Percentiles rank a stretch among this genome's conserved stretches.
Evolutionary conservation across 2,888 invertebrate species (phyloP).

Genomic region (Netelia melanura): DNA sequence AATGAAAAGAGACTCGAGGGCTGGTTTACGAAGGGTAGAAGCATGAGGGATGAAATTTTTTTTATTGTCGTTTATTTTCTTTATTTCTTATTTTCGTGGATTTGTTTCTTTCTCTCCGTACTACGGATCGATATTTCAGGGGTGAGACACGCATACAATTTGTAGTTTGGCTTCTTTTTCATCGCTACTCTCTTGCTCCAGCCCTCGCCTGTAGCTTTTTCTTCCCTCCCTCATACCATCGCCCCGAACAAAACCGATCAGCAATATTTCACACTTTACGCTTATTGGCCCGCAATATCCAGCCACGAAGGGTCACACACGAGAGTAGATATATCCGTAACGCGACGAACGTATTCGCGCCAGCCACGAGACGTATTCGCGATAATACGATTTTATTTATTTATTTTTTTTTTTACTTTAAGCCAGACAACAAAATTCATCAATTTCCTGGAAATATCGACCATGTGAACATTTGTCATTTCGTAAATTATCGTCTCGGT

Average conservation of each 20-base stretch:
- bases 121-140: constrained; percentile 50
- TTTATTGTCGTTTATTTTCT: background rate
- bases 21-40: too few species aligned
- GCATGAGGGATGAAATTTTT: too few species aligned
- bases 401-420: background rate
- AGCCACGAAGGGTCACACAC: constrained; percentile 44
- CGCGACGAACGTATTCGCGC: too few species aligned
- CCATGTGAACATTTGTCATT: background rate
- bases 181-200: constrained; percentile 22
- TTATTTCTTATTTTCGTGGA: background rate
- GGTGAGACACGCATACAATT: constrained; percentile 58
- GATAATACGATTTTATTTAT: background rate
- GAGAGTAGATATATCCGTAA: background rate
- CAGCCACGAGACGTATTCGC: too few species aligned
- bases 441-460: too few species aligned
- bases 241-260: constrained; percentile 75
- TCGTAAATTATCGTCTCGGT: background rate
- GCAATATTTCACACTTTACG: constrained; percentile 80
- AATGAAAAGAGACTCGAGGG: too few species aligned
- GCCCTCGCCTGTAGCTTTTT: constrained; percentile 17
- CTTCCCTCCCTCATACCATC: constrained; percentile 32
- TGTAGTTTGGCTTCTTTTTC: constrained; percentile 46
- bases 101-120: constrained; percentile 4
- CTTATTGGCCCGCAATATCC: constrained; percentile 76
- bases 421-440: background rate